phyloP scores from a whole-genome alignment of 2,888 invertebrate species.

The Caenorhabditis afra region DNA sequence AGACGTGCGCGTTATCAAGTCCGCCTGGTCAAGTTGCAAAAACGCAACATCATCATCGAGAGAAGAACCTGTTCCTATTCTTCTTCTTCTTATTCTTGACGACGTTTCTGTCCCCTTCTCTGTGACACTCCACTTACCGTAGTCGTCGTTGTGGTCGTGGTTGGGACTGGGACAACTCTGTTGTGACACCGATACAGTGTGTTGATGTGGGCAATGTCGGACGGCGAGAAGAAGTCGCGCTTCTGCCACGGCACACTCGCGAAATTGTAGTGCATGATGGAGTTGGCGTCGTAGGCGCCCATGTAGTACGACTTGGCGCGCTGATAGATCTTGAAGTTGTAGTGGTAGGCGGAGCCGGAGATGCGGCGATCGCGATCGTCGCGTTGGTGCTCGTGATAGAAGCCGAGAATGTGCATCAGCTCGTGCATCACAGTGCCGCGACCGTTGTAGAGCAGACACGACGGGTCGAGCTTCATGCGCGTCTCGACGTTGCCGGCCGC shows the following conservation, averaged over 20 bases:
- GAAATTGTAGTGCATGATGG: constrained; percentile 73
- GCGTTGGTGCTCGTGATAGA: constrained; percentile 70
- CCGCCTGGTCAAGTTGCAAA: constrained; percentile 49
- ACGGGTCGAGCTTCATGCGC: constrained; percentile 68
- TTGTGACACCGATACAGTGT: constrained; percentile 65
- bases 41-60: no score
- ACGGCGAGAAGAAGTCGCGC: constrained; percentile 58
- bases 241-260: constrained; percentile 55
- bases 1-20: constrained; percentile 37
- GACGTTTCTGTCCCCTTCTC: constrained; percentile 1
- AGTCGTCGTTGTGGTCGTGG: constrained; percentile 24
- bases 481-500: constrained; percentile 65
- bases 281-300: constrained; percentile 66
- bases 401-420: constrained; percentile 70
- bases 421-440: constrained; percentile 68
- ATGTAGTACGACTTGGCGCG: constrained; percentile 63
- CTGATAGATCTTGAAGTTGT: constrained; percentile 68
- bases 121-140: constrained; percentile 49
- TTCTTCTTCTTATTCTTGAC: constrained; percentile 39
- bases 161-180: constrained; percentile 30
- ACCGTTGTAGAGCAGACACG: constrained; percentile 64
- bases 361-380: constrained; percentile 67
- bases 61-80: constrained; percentile 39
- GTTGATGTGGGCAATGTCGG: constrained; percentile 65
- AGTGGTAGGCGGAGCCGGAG: constrained; percentile 57